Evolutionary conservation across 2,113 vertebrate genomes (phyloP), one percentile per base, ranked within the genome.

Genomic region (Siphamia tubifer): DNA sequence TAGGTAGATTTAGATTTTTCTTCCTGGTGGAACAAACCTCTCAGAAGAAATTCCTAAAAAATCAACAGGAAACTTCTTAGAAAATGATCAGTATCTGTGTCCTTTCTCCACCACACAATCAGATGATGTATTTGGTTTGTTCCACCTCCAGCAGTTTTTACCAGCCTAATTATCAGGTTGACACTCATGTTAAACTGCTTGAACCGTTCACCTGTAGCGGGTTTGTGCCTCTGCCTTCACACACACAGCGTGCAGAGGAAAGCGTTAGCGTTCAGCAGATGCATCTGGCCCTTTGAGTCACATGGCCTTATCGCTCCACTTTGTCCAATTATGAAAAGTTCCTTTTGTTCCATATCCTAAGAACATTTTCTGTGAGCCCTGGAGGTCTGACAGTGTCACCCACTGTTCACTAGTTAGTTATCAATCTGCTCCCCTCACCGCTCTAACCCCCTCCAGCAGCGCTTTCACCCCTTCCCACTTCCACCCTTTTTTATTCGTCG

Each of bases 241-340:
- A n/a, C n/a, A n/a, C n/a, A 30, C 28, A 3, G 10, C 6, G 13
- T 12, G 8, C n/a, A 42, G 43, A 53, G n/a, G 12, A 27, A 51
- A 69, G 51, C 15, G 31, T 38, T 54, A 74, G 35, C n/a, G 48
- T 28, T 43, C 42, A 43, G 47, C n/a, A 42, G 15, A 57, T 28
- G 42, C 6, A 20, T 51, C 38, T 69, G 3, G 6, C 27, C 16
- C 21, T 65, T 68, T 73, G 40, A 66, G 62, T 65, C 32, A 40
- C 15, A n/a, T 36, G 39, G 17, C 67, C 45, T 65, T 55, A 32
- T 30, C 40, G 5, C 63, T 72, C 65, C 57, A 61, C 60, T 84
- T 68, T 68, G 39, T 81, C 75, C 55, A 81, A 63, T 79, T 81
- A 74, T 69, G 27, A 80, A 73, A 80, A 77, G 64, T 56, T 56